Percentiles rank a stretch among this genome's conserved stretches.
Conservation (phyloP, 2,113 vertebrate genomes). For the Toxostoma redivivum region DNA sequence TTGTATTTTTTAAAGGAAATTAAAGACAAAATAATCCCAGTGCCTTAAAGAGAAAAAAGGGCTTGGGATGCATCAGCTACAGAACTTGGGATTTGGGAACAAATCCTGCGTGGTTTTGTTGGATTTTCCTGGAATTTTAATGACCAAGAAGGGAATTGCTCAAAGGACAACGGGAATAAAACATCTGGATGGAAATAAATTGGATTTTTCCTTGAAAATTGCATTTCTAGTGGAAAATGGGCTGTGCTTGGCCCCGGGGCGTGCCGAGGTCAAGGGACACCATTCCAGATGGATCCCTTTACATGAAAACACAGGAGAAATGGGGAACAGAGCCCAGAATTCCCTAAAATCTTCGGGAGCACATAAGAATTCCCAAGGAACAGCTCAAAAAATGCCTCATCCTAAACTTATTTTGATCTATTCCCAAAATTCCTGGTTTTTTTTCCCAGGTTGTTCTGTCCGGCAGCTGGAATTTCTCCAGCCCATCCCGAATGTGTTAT, state of each 20-base stretch:
- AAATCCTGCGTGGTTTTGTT: fast-evolving
- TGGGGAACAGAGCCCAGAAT: slow-evolving; percentile 30
- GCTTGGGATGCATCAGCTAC: neutral
- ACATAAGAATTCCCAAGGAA: neutral
- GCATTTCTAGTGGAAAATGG: neutral
- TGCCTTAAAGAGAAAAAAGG: neutral
- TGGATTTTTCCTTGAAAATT: neutral
- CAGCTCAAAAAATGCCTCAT: slow-evolving; percentile 49
- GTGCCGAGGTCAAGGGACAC: neutral
- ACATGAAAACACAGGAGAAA: slow-evolving; percentile 24
- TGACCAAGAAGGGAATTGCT: neutral
- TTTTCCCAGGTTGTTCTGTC: neutral
- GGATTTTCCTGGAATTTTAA: neutral
- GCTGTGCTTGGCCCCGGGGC: neutral
- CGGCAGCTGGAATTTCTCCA: neutral
- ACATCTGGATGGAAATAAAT: neutral
- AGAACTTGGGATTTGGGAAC: neutral
- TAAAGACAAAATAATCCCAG: neutral
- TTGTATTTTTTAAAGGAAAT: neutral
- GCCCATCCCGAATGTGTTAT: neutral
- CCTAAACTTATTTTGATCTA: slow-evolving; percentile 81
- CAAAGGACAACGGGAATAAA: neutral
- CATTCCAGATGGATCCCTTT: neutral
- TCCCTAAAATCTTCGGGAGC: slow-evolving; percentile 31
- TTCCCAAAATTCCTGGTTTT: slow-evolving; percentile 45